Percentiles rank a stretch among this genome's conserved stretches.
Conservation (phyloP, 2,888 invertebrate genomes). For the Osmoderma eremita region DNA sequence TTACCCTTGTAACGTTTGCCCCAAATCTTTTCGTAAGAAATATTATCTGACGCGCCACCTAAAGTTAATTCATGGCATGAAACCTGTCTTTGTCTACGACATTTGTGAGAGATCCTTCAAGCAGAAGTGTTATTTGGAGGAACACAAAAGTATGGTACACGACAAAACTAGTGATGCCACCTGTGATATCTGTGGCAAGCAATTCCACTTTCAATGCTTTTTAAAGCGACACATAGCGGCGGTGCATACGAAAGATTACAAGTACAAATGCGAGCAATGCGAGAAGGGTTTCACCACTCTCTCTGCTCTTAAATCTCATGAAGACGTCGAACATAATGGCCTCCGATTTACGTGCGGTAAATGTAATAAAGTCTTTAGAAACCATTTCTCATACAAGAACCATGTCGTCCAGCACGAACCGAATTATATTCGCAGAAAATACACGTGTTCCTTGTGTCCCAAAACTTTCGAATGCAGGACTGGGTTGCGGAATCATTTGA, state of each 20-base stretch:
- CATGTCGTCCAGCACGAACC: constrained; percentile 40
- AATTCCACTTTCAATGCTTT: constrained; percentile 48
- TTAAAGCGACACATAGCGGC: constrained; percentile 56
- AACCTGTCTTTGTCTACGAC: constrained; percentile 31
- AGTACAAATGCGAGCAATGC: constrained; percentile 50
- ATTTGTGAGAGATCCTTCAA: constrained; percentile 45
- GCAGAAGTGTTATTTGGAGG: constrained; percentile 56
- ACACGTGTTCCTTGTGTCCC: constrained; percentile 46
- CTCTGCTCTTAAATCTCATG: constrained; percentile 44
- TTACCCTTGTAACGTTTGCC: constrained; percentile 21
- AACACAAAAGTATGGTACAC: constrained; percentile 53
- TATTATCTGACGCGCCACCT: constrained; percentile 31
- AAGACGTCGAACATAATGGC: constrained; percentile 39
- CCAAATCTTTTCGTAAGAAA: constrained; percentile 33
- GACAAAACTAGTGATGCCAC: constrained; percentile 38
- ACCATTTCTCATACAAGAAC: constrained; percentile 44
- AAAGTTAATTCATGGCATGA: constrained; percentile 13
- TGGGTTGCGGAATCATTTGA: constrained; percentile 43
- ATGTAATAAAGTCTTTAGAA: constrained; percentile 46
- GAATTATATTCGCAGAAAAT: constrained; percentile 38
- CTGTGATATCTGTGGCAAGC: constrained; percentile 61
- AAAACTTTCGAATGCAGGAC: constrained; percentile 20
- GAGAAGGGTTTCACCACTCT: constrained; percentile 49
- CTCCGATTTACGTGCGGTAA: constrained; percentile 52
- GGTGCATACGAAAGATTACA: constrained; percentile 47